Conservation (phyloP, 2,888 invertebrate genomes). For the Drosophila suboccidentalis region DNA sequence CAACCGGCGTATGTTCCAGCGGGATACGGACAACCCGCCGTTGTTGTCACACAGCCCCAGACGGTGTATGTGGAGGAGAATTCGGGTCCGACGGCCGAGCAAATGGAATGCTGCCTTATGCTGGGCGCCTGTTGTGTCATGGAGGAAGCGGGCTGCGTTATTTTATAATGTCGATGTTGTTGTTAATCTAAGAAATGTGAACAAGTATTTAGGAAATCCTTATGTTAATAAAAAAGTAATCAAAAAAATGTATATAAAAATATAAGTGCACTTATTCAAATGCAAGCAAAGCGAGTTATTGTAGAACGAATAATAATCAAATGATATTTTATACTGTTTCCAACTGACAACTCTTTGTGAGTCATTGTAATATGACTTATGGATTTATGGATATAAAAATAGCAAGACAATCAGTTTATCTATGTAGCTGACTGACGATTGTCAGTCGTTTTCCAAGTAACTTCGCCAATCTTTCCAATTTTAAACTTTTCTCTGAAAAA, state of each 20-base stretch:
- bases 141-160: slow-evolving; percentile 70
- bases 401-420: too few species aligned
- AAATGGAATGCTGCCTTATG: slow-evolving; percentile 64
- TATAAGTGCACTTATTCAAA: background rate
- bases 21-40: slow-evolving; percentile 52
- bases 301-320: background rate
- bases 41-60: slow-evolving; percentile 64
- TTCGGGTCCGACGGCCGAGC: slow-evolving; percentile 32
- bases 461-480: too few species aligned
- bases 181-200: slow-evolving; percentile 1
- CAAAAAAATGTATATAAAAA: background rate
- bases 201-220: slow-evolving; percentile 9
- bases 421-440: too few species aligned
- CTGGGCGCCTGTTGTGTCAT: slow-evolving; percentile 65
- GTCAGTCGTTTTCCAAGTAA: too few species aligned
- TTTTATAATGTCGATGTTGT: slow-evolving; percentile 17
- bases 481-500: background rate
- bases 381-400: background rate
- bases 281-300: slow-evolving; percentile 1
- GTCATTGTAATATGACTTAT: slow-evolving; percentile 1
- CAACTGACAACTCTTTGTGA: slow-evolving; percentile 4
- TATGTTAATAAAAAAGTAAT: slow-evolving; percentile 35
- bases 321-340: background rate
- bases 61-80: slow-evolving; percentile 43
- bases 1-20: slow-evolving; percentile 52